Evolutionary conservation across 2,888 invertebrate genomes (phyloP).

Genomic region (Oligia fasciuncula): DNA sequence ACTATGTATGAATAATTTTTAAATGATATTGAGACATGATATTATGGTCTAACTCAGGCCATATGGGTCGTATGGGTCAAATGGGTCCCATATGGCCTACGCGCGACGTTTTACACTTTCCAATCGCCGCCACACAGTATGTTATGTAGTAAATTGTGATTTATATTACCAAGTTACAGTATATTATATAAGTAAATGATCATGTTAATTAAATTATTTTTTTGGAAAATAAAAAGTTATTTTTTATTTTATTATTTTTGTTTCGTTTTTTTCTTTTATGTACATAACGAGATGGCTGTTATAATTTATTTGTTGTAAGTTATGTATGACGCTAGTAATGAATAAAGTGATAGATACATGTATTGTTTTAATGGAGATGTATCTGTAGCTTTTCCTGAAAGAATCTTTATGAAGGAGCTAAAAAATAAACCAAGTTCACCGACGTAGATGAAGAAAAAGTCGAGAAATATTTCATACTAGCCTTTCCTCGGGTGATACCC

Average conservation of each 20-base stretch:
- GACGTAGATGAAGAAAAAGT: neutral
- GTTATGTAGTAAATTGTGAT: conserved; percentile 70
- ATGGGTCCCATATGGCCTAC: conserved; percentile 44
- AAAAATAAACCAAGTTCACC: neutral
- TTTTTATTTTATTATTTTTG: conserved; percentile 71
- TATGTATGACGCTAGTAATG: conserved; percentile 61
- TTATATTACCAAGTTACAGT: conserved; percentile 71
- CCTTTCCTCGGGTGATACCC: neutral
- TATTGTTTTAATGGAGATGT: conserved; percentile 52
- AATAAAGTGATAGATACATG: conserved; percentile 67
- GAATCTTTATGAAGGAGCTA: neutral
- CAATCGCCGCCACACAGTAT: conserved; percentile 70
- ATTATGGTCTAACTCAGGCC: conserved; percentile 39
- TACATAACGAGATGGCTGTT: conserved; percentile 62
- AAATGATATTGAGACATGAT: conserved; percentile 60
- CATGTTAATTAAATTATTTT: conserved; percentile 82
- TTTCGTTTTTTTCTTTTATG: conserved; percentile 63
- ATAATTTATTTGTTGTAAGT: conserved; percentile 60
- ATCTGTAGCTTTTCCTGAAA: conserved; percentile 8
- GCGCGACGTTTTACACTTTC: conserved; percentile 69
- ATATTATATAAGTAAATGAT: conserved; percentile 70
- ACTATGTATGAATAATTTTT: conserved; percentile 55
- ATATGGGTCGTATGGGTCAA: conserved; percentile 27
- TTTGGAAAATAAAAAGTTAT: conserved; percentile 73
- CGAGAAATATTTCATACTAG: neutral